phyloP scores from a whole-genome alignment of 2,113 vertebrate species.

The Martes martes region DNA sequence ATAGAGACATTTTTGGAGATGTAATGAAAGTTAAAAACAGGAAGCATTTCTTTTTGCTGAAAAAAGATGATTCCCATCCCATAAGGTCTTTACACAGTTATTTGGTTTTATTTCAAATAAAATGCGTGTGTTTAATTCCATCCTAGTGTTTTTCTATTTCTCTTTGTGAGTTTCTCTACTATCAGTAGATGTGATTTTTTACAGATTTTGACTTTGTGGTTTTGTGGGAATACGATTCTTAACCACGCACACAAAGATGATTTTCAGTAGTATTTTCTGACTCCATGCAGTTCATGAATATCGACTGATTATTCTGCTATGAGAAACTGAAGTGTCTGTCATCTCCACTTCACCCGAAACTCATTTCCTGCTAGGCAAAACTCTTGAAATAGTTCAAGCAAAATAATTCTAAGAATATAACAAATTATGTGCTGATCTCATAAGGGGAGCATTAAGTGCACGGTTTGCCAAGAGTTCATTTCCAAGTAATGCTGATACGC shows the following conservation, averaged over 20 bases:
- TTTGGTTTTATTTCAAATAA: background rate
- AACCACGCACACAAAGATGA: background rate
- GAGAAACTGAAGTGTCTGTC: background rate
- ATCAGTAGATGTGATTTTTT: background rate
- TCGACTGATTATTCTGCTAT: background rate
- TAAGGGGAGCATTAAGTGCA: background rate
- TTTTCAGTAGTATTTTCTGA: background rate
- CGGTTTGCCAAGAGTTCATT: slow-evolving; percentile 49
- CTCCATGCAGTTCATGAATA: background rate
- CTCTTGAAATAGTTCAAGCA: slow-evolving; percentile 5
- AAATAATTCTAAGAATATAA: slow-evolving; percentile 20
- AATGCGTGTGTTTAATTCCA: background rate
- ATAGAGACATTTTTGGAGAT: background rate
- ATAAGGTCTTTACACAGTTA: background rate
- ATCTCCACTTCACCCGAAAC: background rate
- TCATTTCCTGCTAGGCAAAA: slow-evolving; percentile 50
- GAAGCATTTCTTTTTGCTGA: background rate
- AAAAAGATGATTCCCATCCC: background rate
- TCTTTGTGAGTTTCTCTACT: background rate
- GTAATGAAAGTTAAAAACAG: background rate
- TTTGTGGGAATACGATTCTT: background rate
- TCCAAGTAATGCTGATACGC: slow-evolving; percentile 12
- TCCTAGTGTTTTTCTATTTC: background rate
- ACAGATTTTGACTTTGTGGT: background rate
- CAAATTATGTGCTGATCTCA: slow-evolving; percentile 43